Percentiles rank a stretch among this genome's conserved stretches.
phyloP scores from a whole-genome alignment of 2,888 invertebrate genomes.

The Muscina levida region DNA sequence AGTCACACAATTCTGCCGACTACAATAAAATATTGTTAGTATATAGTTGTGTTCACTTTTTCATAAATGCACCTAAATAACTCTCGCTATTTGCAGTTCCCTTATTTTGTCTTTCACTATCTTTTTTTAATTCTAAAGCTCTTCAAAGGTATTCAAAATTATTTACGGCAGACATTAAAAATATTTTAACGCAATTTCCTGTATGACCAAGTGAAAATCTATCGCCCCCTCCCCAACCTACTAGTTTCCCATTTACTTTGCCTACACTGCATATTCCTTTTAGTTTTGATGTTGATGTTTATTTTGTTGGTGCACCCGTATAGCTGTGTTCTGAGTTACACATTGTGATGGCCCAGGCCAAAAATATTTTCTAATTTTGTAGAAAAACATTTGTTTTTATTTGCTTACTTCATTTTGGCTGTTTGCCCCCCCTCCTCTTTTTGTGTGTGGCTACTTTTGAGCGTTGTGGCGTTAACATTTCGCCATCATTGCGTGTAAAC shows the following conservation, averaged over 20 bases:
- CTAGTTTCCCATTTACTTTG: not conserved
- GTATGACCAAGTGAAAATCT: not conserved
- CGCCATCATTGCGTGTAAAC: constrained; percentile 21
- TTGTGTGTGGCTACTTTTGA: no score
- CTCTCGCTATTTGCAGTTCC: no score
- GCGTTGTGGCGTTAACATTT: constrained; percentile 62
- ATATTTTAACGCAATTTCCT: not conserved
- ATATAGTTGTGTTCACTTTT: no score
- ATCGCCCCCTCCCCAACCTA: not conserved
- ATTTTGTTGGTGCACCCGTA: constrained; percentile 29
- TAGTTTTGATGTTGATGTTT: not conserved
- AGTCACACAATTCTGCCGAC: no score
- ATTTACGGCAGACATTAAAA: not conserved
- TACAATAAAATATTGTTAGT: no score
- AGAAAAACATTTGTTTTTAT: constrained; percentile 54
- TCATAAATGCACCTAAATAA: no score
- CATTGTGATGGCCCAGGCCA: constrained; percentile 70
- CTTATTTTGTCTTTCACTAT: no score
- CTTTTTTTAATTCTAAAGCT: no score
- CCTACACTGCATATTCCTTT: no score
- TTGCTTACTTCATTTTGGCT: constrained; percentile 51
- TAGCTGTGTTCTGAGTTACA: no score
- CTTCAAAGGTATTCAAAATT: not conserved
- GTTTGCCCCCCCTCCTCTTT: no score
- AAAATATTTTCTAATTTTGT: constrained; percentile 77